Conservation (phyloP, 2,888 invertebrate species). For the Sesia apiformis region DNA sequence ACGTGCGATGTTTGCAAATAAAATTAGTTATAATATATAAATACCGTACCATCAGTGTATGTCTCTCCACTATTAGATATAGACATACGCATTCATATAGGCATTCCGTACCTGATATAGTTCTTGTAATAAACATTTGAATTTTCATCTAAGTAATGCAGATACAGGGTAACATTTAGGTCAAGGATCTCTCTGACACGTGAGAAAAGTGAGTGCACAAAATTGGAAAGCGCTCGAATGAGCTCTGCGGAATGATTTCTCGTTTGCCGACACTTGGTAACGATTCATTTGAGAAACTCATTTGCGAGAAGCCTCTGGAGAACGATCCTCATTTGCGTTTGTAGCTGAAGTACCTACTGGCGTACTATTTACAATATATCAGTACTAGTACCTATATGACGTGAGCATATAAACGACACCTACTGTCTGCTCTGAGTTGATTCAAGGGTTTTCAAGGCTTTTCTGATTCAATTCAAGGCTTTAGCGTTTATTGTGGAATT, state of each 20-base stretch:
- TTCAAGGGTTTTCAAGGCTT: neutral
- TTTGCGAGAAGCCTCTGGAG: conserved; percentile 50
- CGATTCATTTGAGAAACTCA: conserved; percentile 66
- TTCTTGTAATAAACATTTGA: neutral
- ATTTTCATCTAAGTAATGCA: neutral
- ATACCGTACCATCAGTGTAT: too few relatives aligned
- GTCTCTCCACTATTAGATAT: too few relatives aligned
- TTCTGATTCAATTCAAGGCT: too few relatives aligned
- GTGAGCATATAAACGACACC: neutral
- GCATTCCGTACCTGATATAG: neutral
- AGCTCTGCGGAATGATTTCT: conserved; percentile 41
- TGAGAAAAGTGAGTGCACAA: conserved; percentile 31
- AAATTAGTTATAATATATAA: too few relatives aligned
- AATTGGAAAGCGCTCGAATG: conserved; percentile 43
- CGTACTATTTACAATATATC: neutral
- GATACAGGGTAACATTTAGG: neutral
- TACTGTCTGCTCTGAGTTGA: neutral
- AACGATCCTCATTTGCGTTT: conserved; percentile 59
- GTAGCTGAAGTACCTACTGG: conserved; percentile 20
- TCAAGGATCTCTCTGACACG: conserved; percentile 7
- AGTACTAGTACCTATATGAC: neutral
- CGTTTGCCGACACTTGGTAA: conserved; percentile 53
- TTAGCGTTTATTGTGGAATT: conserved; percentile 3
- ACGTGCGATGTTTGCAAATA: too few relatives aligned
- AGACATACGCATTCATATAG: too few relatives aligned